These are phyloP conservation scores for Carettochelys insculpta DNA, from an alignment of 2,113 vertebrate species.

Conservation along the genomic window DNA sequence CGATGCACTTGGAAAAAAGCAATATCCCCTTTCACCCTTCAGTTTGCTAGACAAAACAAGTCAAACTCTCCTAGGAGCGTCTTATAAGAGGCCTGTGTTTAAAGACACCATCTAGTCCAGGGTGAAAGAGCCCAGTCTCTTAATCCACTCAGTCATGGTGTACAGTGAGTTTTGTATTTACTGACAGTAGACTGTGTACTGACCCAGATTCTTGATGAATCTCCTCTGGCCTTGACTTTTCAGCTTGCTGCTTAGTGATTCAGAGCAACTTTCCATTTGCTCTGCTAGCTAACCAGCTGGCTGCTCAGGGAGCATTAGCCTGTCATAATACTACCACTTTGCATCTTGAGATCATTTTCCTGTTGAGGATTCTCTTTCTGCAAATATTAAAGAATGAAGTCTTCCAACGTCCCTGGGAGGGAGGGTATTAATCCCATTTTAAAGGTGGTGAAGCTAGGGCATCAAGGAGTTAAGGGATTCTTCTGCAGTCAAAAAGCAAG, in stretches of 20 bases:
- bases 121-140: background rate
- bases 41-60: background rate
- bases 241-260: conserved; percentile 34
- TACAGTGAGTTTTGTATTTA: background rate
- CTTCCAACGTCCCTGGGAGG: background rate
- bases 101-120: background rate
- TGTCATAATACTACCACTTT: conserved; percentile 54
- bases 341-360: conserved; percentile 51
- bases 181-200: background rate
- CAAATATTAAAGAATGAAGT: conserved; percentile 43
- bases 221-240: conserved; percentile 48
- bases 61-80: background rate
- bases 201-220: background rate
- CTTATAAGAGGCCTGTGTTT: background rate
- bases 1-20: background rate
- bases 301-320: background rate
- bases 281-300: conserved; percentile 39
- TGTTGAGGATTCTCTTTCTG: conserved; percentile 2
- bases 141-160: background rate
- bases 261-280: conserved; percentile 29
- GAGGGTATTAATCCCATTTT: background rate
- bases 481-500: background rate
- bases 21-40: background rate
- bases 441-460: background rate
- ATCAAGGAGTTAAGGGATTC: background rate